These are phyloP conservation scores for Ramphastos sulfuratus DNA, from an alignment of 2,113 vertebrate species.

Conservation along the genomic window DNA sequence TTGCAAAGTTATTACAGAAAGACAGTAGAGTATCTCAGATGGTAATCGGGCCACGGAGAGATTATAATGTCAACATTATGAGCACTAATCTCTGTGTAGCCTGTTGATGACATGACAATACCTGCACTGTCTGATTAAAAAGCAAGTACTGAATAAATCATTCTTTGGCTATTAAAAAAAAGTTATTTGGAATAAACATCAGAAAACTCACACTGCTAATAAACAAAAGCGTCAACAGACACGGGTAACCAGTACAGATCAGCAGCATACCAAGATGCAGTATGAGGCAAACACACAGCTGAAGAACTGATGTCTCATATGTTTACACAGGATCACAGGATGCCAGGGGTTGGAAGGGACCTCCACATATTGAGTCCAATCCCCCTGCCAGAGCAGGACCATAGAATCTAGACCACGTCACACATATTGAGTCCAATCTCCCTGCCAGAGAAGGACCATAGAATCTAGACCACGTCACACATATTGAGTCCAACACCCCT, in stretches of 20 bases:
- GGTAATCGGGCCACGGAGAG: neutral
- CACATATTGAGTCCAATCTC: too few species aligned
- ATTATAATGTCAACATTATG: slow-evolving; percentile 8
- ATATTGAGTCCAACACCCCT: too few species aligned
- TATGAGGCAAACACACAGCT: neutral
- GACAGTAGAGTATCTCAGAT: neutral
- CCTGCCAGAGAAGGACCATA: too few species aligned
- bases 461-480: too few species aligned
- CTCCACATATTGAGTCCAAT: too few species aligned
- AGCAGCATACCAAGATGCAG: neutral
- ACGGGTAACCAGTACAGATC: neutral
- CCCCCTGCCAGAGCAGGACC: too few species aligned
- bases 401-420: too few species aligned
- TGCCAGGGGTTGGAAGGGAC: too few species aligned
- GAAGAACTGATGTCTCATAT: neutral
- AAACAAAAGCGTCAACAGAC: neutral
- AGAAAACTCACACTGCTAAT: neutral
- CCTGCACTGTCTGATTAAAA: neutral
- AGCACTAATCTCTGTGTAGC: slow-evolving; percentile 9
- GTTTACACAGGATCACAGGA: neutral
- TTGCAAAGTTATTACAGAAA: neutral
- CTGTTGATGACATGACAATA: neutral
- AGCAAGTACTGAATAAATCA: neutral
- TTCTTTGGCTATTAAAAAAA: neutral
- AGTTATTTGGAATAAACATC: neutral